Base-by-base conservation (phyloP, 2,888 invertebrate species). In the Aspidiotus destructor region DNA sequence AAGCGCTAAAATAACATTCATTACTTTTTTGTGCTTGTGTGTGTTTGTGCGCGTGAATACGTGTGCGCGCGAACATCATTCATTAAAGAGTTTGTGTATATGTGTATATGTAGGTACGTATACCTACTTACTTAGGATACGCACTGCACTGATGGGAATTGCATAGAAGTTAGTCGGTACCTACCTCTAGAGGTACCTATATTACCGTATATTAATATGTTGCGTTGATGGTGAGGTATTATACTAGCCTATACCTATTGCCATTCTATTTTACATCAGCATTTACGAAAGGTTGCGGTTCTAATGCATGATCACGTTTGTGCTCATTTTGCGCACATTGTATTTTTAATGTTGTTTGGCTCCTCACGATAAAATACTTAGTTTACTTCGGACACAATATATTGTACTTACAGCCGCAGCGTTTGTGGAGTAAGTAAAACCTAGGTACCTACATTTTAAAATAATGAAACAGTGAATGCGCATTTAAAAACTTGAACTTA, bases 1-100 rank as follows among this genome's bases (percentile, higher is more conserved):
- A 67, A 67, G 58, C 60, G 28, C 28, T 28, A 28, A 60, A 57
- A 60, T 67, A 67, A 67, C 67, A 67, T 67, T 67, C 67, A 67
- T 67, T 67, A 67, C 44, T 44, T 41, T 58, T 28, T n/a, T 16
- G 40, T 60, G 48, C 58, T 67, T 58, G 67, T 67, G 48, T 67
- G 48, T 58, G 67, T 67, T 1, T 28, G 28, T 5, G 28, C 28
- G 28, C 28, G 28, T n/a, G n/a, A n/a, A n/a, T n/a, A n/a, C n/a
- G 67, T 67, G 28, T 28, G 28, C 28, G 28, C 28, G 28, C 28
- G 28, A 28, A 28, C 28, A 67, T 67, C 67, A 67, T 67, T 67
- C 67, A 67, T 67, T 67, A 67, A 28, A 60, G 67, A 67, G 67
- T 67, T 58, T 58, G 67, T 67, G 16, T 53, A 65, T n/a, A 60